Base-by-base conservation (phyloP, 2,113 vertebrate species). In the Trogon melanurus region DNA sequence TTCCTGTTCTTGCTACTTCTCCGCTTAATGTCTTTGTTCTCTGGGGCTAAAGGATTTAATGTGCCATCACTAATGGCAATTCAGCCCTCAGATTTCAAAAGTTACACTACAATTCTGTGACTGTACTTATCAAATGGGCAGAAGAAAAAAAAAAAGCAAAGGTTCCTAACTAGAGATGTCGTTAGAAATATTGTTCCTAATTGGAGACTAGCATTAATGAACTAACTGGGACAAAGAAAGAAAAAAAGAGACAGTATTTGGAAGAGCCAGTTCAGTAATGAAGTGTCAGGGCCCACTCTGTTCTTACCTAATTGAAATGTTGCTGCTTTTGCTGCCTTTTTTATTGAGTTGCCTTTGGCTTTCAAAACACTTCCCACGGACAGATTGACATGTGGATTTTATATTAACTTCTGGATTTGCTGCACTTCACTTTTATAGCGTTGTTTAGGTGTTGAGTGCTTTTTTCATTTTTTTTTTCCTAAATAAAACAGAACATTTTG, bases 231-330 rank as follows among this genome's bases (percentile, higher is more conserved):
- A 56, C 62, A 80, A 69, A 80, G 38, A 29, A 22, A 11, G 51
- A 23, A 6, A 53, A 48, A 19, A 54, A 69, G 85, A 92, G 48
- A 48, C 61, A 91, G 66, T 23, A 32, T 62, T 96, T 93, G 89
- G 82, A 90, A 89, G 60, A 73, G 17, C 6, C 69, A 89, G 47
- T 61, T 60, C 67, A 27, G 70, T 92, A 93, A 93, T 93, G 80
- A 95, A 91, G 79, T 96, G 90, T 74, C 79, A 95, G 76, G 72
- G 8, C 83, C 74, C 64, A 87, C 47, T 91, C 89, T 83, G 44
- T 79, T 94, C 87, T 97, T 88, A 93, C 66, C 78, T 98, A 95
- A 97, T 97, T 97, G 95, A 94, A 96, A 96, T 93, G 50, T 54
- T 51, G 84, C 81, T 93, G 64, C 14, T 94, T 93, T 79, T 94